Percentiles rank a stretch among this genome's conserved stretches.
Evolutionary conservation across 2,113 vertebrate genomes (phyloP).

Genomic region (Ancistrus triradiatus): DNA sequence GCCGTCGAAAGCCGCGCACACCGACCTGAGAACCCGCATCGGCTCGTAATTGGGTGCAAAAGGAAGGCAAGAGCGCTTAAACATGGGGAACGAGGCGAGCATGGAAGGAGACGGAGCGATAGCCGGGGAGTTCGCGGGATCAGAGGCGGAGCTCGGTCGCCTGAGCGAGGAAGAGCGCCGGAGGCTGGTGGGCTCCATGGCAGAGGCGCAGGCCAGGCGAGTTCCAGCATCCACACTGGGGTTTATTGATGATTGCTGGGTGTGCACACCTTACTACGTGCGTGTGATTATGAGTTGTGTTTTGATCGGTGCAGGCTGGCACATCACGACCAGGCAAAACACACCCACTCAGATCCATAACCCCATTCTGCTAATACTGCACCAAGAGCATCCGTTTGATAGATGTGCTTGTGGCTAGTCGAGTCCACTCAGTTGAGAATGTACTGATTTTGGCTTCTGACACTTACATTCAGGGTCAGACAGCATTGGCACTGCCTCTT

Average conservation of each 20-base stretch:
- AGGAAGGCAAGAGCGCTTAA: conserved; percentile 57
- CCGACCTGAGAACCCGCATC: conserved; percentile 47
- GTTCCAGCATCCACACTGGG: conserved; percentile 69
- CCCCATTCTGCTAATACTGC: not conserved
- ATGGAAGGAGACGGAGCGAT: conserved; percentile 82
- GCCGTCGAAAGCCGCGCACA: conserved; percentile 45
- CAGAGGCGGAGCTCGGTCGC: conserved; percentile 82
- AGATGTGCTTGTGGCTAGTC: too few relatives aligned
- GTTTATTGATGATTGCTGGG: conserved; percentile 6
- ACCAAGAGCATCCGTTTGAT: too few relatives aligned
- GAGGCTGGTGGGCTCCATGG: conserved; percentile 88
- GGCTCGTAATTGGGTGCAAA: conserved; percentile 39
- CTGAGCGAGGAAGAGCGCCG: conserved; percentile 89
- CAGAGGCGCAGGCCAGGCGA: conserved; percentile 90
- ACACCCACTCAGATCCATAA: conserved; percentile 54
- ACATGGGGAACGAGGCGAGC: conserved; percentile 98
- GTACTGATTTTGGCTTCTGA: not conserved
- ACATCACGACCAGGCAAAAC: conserved; percentile 44
- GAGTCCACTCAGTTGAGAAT: too few relatives aligned
- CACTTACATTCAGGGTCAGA: too few relatives aligned
- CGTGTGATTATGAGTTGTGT: conserved; percentile 29
- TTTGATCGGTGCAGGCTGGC: conserved; percentile 44
- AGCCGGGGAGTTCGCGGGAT: conserved; percentile 75
- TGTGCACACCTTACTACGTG: conserved; percentile 18
- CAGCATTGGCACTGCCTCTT: too few relatives aligned